Evolutionary conservation across 1,140 invertebrate genomes (phyloP), one percentile per base, ranked within the genome.

Genomic region (Bradysia coprophila): DNA sequence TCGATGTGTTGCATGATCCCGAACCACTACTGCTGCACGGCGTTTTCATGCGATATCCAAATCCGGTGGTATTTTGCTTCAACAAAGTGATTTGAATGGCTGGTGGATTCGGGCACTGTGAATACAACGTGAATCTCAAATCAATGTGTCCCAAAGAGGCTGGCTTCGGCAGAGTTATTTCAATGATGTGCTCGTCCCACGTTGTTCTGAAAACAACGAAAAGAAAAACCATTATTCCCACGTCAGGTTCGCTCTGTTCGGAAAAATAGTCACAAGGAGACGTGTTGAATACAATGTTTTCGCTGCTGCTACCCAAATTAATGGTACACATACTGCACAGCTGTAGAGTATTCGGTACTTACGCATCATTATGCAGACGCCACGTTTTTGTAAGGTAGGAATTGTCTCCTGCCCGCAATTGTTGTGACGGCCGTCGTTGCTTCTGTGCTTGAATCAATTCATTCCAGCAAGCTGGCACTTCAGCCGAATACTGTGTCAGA

Each of bases 161-260:
- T 15, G 75, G 69, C 28, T 76, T 76, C 0, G 86, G 84, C 44
- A 94, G 59, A 4, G 84, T 86, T 1, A 94, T 63, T 60, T 93
- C 88, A 56, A 94, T 79, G 13, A 92, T 70, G 52, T 94, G 88
- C 52, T 92, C 89, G 52, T 91, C 85, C 82, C 85, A 91, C 1
- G 85, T 87, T 9, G 76, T 69, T 39, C 74, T 78, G 48, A 19
- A 61, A 52, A 50, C 45, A 44, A 36, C 28, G 42, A 47, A 42
- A 20, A 45, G 39, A 28, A 34, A 45, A 40, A 43, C 40, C 44
- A 34, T 28, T 22, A 36, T 40, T 31, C 38, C 16, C 32, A 20
- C 15, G 37, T 20, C 6, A 21, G n/a, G n/a, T n/a, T n/a, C n/a
- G n/a, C 13, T n/a, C n/a, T n/a, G n/a, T n/a, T n/a, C n/a, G n/a